Conservation (phyloP, 2,113 vertebrate species). For the Hypocryptadius cinnamomeus region DNA sequence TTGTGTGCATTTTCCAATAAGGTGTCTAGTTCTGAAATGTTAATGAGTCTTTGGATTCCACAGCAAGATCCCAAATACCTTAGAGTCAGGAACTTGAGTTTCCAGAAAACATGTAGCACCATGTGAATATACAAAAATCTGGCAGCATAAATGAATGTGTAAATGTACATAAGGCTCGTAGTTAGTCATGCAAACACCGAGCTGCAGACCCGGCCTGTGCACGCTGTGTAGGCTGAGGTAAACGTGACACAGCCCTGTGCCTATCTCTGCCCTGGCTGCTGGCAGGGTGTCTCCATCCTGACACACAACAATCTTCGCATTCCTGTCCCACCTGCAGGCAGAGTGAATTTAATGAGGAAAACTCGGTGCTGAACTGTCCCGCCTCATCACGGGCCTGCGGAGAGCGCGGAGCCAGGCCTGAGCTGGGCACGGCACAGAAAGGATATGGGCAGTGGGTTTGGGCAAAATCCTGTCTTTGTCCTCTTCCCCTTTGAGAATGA, state of each 20-base stretch:
- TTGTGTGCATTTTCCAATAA: background rate
- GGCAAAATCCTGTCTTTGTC: background rate
- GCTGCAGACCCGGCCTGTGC: background rate
- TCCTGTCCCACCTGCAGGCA: background rate
- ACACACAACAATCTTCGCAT: background rate
- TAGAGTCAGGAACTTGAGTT: background rate
- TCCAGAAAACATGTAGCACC: background rate
- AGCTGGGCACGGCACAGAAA: background rate
- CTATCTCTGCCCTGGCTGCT: background rate
- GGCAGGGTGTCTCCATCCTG: conserved; percentile 21
- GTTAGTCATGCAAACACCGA: background rate
- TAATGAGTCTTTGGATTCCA: background rate
- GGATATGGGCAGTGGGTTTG: too few species aligned
- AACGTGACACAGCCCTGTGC: background rate
- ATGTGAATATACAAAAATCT: background rate
- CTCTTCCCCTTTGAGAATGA: background rate
- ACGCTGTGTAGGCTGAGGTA: background rate
- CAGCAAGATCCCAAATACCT: background rate
- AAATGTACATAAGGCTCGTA: background rate
- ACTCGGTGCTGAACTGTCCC: background rate
- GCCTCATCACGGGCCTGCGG: background rate
- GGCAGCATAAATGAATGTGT: background rate
- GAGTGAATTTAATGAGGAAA: background rate
- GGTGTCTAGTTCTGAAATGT: background rate
- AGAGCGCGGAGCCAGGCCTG: background rate